Percentiles rank a stretch among this genome's conserved stretches.
Conservation (phyloP, 2,888 invertebrate species). For the Diaprepes abbreviatus region DNA sequence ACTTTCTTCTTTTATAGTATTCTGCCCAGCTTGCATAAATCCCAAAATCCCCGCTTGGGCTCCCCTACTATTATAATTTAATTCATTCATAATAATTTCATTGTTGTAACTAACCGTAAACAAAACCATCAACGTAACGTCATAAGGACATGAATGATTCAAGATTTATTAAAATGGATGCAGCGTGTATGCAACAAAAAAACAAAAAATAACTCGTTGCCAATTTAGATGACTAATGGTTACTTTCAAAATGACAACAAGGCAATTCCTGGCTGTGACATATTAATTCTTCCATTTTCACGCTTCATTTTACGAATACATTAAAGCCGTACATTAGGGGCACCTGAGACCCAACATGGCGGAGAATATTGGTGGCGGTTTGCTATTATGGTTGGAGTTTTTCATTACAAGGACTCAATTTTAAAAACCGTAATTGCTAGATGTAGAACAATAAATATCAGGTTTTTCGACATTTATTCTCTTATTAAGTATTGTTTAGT, state of each 20-base stretch:
- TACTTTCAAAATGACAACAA: slow-evolving; percentile 35
- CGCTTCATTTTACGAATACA: slow-evolving; percentile 47
- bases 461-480: no score
- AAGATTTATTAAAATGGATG: slow-evolving; percentile 33
- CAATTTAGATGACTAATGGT: slow-evolving; percentile 48
- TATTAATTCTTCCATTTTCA: slow-evolving; percentile 47
- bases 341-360: slow-evolving; percentile 45
- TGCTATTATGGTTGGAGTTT: slow-evolving; percentile 24
- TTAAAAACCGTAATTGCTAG: slow-evolving; percentile 12
- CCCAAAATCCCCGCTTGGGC: no score
- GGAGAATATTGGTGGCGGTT: slow-evolving; percentile 27
- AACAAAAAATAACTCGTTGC: slow-evolving; percentile 36
- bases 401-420: slow-evolving; percentile 11
- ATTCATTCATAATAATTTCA: no score
- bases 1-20: no score
- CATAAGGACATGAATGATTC: background rate
- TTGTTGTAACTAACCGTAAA: background rate
- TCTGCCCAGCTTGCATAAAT: background rate
- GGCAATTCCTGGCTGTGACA: slow-evolving; percentile 48
- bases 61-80: background rate
- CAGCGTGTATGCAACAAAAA: slow-evolving; percentile 13
- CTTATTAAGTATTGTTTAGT: no score
- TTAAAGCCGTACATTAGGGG: slow-evolving; percentile 38
- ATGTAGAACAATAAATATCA: background rate
- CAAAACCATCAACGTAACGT: background rate